phyloP scores from a whole-genome alignment of 2,888 invertebrate genomes.

The Tinea semifulvella region DNA sequence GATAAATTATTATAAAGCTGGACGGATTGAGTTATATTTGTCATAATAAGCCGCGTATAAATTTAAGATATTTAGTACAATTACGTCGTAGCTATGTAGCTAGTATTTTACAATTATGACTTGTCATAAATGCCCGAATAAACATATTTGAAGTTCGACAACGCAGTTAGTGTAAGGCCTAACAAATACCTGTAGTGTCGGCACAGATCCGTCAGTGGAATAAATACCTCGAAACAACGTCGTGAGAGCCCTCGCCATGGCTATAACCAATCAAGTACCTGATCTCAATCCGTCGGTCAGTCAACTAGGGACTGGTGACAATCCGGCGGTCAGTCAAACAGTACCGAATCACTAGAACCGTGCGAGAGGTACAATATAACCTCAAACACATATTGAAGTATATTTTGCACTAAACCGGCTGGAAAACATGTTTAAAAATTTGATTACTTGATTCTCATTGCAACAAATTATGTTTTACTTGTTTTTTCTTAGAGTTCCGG shows the following conservation, averaged over 20 bases:
- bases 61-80: too few relatives aligned
- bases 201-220: slow-evolving; percentile 20
- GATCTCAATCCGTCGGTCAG: slow-evolving; percentile 60
- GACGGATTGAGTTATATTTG: too few relatives aligned
- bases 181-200: slow-evolving; percentile 57
- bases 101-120: too few relatives aligned
- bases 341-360: slow-evolving; percentile 58
- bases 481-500: slow-evolving; percentile 1
- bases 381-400: neutral
- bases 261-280: slow-evolving; percentile 66
- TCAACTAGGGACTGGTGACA: slow-evolving; percentile 54
- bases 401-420: slow-evolving; percentile 1
- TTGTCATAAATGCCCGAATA: too few relatives aligned
- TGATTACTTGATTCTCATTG: neutral
- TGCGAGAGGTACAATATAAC: slow-evolving; percentile 35
- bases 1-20: slow-evolving; percentile 5
- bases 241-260: slow-evolving; percentile 27
- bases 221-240: slow-evolving; percentile 55
- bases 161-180: slow-evolving; percentile 32
- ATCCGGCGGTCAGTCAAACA: slow-evolving; percentile 64
- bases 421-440: slow-evolving; percentile 1
- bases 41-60: too few relatives aligned
- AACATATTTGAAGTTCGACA: too few relatives aligned
- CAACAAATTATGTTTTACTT: neutral
- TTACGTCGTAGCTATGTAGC: too few relatives aligned